phyloP scores from a whole-genome alignment of 1,140 invertebrate genomes.

The Mylabris phalerata region DNA sequence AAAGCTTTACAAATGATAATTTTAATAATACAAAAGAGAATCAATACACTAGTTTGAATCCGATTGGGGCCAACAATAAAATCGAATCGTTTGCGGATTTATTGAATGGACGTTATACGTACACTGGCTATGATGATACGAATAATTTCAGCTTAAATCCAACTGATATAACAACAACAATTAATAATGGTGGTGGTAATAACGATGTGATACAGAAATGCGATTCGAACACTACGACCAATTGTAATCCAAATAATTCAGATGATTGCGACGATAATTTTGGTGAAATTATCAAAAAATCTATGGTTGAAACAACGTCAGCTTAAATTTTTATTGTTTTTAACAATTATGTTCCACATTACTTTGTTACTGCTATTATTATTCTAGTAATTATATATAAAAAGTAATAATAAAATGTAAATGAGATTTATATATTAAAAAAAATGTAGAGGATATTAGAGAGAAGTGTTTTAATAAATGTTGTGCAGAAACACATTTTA shows the following conservation, averaged over 20 bases:
- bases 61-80: slow-evolving; percentile 54
- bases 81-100: slow-evolving; percentile 65
- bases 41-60: slow-evolving; percentile 52
- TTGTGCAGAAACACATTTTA: slow-evolving; percentile 37
- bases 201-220: slow-evolving; percentile 1
- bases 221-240: slow-evolving; percentile 4
- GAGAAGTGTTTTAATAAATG: slow-evolving; percentile 43
- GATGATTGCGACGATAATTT: slow-evolving; percentile 68
- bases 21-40: slow-evolving; percentile 36
- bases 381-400: slow-evolving; percentile 9
- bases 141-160: slow-evolving; percentile 25
- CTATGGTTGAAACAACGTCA: slow-evolving; percentile 83
- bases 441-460: slow-evolving; percentile 39
- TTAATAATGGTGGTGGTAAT: no score
- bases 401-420: slow-evolving; percentile 23
- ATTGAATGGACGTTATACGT: slow-evolving; percentile 51
- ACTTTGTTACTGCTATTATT: slow-evolving; percentile 29
- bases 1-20: slow-evolving; percentile 13
- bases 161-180: neutral
- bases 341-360: slow-evolving; percentile 37
- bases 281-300: slow-evolving; percentile 87
- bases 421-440: slow-evolving; percentile 38
- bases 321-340: slow-evolving; percentile 48
- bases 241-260: slow-evolving; percentile 27
- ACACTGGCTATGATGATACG: slow-evolving; percentile 36